phyloP scores from a whole-genome alignment of 2,888 invertebrate species.

The Torymus tubicola region DNA sequence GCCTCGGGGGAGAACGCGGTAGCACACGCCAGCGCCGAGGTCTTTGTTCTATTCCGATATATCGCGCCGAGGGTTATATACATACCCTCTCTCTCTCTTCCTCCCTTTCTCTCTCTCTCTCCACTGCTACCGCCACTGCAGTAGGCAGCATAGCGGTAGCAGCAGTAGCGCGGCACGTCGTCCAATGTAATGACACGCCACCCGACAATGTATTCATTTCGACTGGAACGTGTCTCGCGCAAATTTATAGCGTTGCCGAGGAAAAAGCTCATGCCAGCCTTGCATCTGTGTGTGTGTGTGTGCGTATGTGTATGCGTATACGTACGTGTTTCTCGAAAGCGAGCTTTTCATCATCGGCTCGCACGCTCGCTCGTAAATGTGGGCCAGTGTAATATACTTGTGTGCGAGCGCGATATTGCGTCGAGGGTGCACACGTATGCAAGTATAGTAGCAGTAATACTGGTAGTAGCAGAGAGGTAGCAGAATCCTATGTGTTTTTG shows the following conservation, averaged over 20 bases:
- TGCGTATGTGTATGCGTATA: too few species aligned
- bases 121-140: background rate
- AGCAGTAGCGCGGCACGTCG: slow-evolving; percentile 25
- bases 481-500: too few species aligned
- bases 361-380: slow-evolving; percentile 43
- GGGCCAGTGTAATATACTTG: slow-evolving; percentile 40
- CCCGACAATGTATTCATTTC: slow-evolving; percentile 57
- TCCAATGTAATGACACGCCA: slow-evolving; percentile 54
- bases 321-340: slow-evolving; percentile 19
- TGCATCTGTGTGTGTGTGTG: too few species aligned
- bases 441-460: too few species aligned
- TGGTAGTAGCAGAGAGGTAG: too few species aligned
- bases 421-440: too few species aligned
- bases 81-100: background rate
- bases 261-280: slow-evolving; percentile 10
- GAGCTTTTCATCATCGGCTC: slow-evolving; percentile 45
- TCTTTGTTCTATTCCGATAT: slow-evolving; percentile 57
- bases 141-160: slow-evolving; percentile 1
- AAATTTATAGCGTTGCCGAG: slow-evolving; percentile 51
- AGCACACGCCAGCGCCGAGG: background rate
- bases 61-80: slow-evolving; percentile 46
- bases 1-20: slow-evolving; percentile 44
- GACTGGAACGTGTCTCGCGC: slow-evolving; percentile 52
- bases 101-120: slow-evolving; percentile 31
- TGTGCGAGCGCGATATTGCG: background rate